These are phyloP conservation scores for Heterochromis multidens DNA, from an alignment of 2,113 vertebrate genomes.

Conservation along the genomic window DNA sequence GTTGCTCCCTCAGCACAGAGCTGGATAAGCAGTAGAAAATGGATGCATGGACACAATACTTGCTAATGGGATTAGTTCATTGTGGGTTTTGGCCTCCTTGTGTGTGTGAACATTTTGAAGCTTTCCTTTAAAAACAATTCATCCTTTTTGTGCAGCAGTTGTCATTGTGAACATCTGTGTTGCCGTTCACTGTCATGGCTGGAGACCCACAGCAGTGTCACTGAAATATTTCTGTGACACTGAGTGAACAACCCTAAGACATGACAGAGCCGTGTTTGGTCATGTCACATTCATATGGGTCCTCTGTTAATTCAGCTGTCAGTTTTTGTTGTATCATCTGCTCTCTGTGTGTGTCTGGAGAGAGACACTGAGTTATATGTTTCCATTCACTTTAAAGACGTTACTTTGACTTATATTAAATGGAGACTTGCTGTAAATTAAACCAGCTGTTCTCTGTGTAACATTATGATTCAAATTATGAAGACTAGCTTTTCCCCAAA, in stretches of 20 bases:
- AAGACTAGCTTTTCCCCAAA: not conserved
- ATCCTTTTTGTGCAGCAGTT: not conserved
- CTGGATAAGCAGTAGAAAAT: no score
- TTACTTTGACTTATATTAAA: not conserved
- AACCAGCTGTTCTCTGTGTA: not conserved
- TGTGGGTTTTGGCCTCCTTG: not conserved
- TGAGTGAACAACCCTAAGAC: not conserved
- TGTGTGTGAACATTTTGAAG: not conserved
- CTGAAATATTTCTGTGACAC: slow-evolving; percentile 4
- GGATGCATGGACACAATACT: no score
- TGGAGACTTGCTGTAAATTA: not conserved
- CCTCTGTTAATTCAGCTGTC: not conserved
- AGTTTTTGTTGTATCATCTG: not conserved
- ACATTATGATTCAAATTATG: not conserved
- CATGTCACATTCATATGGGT: not conserved
- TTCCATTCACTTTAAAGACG: not conserved
- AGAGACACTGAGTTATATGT: not conserved
- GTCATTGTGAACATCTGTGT: not conserved
- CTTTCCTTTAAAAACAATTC: not conserved
- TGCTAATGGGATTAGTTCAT: no score
- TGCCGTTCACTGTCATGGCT: not conserved
- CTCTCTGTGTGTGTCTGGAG: not conserved
- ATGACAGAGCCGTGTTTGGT: not conserved
- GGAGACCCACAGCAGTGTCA: not conserved
- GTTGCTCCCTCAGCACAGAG: no score